Evolutionary conservation across 2,113 vertebrate genomes (phyloP), one percentile per base, ranked within the genome.

Genomic region (Pholis gunnellus): DNA sequence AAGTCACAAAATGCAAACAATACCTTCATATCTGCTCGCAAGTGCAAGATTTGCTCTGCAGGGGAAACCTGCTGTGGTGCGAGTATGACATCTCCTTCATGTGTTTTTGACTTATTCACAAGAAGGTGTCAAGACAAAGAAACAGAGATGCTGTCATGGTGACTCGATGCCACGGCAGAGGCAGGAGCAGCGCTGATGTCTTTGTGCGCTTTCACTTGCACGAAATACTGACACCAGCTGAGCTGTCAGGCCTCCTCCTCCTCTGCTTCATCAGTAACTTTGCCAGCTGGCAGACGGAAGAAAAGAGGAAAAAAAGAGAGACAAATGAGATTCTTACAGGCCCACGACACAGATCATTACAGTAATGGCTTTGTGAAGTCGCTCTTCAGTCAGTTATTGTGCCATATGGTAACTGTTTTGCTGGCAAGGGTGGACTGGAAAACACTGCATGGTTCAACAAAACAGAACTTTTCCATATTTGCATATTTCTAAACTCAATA

Each of bases 211-310:
- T 79, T 70, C 65, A 78, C 83, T 84, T 76, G 46, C 71, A 77
- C 57, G 40, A 77, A 57, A 67, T 77, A 31, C 42, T 59, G 64
- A 48, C 9, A 75, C 61, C 74, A 67, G 70, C 80, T 52, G 81
- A 87, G 77, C 78, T 89, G 84, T 84, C 87, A 80, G 61, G 63
- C 75, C 22, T 78, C 75, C 72, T 70, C 63, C 77, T 8, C 44
- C 72, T 74, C 72, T 44, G 72, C 78, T 77, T 72, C 75, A 72
- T 83, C 86, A 60, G 80, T 64, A 50, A 54, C 44, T 50, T 59
- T 72, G 76, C 75, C 87, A 87, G 84, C 77, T 86, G 84, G 82
- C 52, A 72, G 34, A 54, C 29, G 0, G 42, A 40, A 48, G 44
- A 20, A 44, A 50, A 71, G 14, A 40, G 6, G 38, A 9, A 13